Conservation (phyloP, 2,113 vertebrate genomes). For the Petrocephalus microphthalmus region DNA sequence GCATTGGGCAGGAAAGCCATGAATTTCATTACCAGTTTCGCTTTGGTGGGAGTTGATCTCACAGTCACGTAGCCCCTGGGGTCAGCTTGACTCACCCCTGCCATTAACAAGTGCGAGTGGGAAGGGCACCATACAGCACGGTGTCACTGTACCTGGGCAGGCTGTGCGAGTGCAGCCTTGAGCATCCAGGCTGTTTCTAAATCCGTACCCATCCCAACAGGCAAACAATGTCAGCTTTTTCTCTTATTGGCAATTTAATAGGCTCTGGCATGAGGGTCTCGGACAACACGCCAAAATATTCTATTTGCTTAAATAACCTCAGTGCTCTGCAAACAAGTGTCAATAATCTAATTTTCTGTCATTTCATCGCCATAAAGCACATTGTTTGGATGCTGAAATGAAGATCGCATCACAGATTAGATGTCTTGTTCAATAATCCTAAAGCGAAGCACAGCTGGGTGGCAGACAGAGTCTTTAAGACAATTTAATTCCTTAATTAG, state of each 20-base stretch:
- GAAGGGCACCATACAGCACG: background rate
- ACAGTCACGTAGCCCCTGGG: background rate
- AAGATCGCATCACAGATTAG: background rate
- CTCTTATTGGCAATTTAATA: background rate
- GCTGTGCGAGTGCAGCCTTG: background rate
- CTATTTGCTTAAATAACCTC: background rate
- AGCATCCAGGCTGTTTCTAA: background rate
- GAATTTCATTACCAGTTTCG: background rate
- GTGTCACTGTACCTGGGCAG: background rate
- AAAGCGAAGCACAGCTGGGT: background rate
- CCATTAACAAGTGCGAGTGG: background rate
- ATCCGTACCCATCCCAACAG: background rate
- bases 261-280: background rate
- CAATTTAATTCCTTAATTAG: background rate
- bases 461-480: background rate
- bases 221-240: background rate
- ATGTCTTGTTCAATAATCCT: background rate
- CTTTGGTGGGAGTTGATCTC: background rate
- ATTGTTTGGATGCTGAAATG: background rate
- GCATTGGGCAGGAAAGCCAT: background rate
- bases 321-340: background rate
- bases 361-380: background rate
- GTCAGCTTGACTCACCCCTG: background rate
- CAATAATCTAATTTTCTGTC: background rate
- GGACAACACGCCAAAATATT: background rate